A percentile compares a stretch with the other conserved stretches of the same genome.
Conservation (phyloP, 2,888 invertebrate species). For the Amitus sp. region DNA sequence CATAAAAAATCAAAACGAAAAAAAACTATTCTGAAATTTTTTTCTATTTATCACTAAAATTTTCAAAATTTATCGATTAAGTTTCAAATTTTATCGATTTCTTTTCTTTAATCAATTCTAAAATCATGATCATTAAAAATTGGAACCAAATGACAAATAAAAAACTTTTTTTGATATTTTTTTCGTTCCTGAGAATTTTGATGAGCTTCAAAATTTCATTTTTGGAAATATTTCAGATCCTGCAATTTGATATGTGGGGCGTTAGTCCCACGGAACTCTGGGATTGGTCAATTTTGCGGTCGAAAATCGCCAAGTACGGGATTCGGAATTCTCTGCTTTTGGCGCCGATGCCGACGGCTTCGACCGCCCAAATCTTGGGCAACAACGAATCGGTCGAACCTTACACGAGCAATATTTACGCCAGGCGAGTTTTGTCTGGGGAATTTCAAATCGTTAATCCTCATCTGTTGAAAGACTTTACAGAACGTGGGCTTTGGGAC, state of each 20-base stretch:
- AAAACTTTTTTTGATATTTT: too few relatives aligned
- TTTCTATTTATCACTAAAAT: too few relatives aligned
- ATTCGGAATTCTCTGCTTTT: slow-evolving; percentile 91
- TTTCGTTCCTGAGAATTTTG: too few relatives aligned
- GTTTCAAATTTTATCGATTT: too few relatives aligned
- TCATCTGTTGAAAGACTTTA: slow-evolving; percentile 92
- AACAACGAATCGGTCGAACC: slow-evolving; percentile 99
- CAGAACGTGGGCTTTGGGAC: slow-evolving; percentile 91
- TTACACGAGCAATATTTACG: slow-evolving; percentile 97
- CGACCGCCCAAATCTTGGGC: slow-evolving; percentile 98
- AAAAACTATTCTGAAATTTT: too few relatives aligned
- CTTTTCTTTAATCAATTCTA: too few relatives aligned
- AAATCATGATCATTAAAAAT: too few relatives aligned
- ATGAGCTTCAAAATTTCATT: too few relatives aligned
- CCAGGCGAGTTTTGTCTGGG: slow-evolving; percentile 91
- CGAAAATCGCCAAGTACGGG: slow-evolving; percentile 87
- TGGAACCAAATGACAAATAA: too few relatives aligned
- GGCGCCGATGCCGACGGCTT: slow-evolving; percentile 99
- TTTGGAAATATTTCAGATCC: slow-evolving; percentile 69
- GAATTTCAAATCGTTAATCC: slow-evolving; percentile 98
- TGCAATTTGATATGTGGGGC: slow-evolving; percentile 99
- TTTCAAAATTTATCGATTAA: too few relatives aligned
- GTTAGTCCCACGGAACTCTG: slow-evolving; percentile 87
- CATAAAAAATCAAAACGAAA: too few relatives aligned
- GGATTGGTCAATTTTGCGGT: slow-evolving; percentile 88